Base-by-base conservation (phyloP, 92 coral and sea anemone species). In the Galaxea fascicularis region DNA sequence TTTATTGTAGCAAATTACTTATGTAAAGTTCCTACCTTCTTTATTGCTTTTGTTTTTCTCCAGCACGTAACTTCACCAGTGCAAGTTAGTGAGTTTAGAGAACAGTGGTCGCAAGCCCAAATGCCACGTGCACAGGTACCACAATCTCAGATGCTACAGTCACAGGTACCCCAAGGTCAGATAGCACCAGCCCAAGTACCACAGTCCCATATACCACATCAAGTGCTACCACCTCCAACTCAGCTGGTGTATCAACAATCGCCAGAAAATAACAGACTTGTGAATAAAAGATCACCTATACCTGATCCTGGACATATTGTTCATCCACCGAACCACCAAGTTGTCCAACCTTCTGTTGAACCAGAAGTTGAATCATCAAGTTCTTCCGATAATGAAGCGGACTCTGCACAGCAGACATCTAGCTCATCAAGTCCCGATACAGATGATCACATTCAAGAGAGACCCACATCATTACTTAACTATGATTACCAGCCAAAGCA, bases 51-150 rank as follows among this genome's bases (percentile, higher is more conserved):
- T 44, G 13, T 74, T 8, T 6, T 39, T 41, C n/a, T 22, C 2
- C 13, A 80, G 76, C 85, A 80, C 20, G n/a, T 80, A 3, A 52
- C 65, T 4, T 70, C 76, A 13, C 76, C 85, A 52, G 77, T 68
- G 12, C 85, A 80, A 80, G 85, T 80, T 20, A 70, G 56, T 31
- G 85, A 70, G 68, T 80, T 68, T 17, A 70, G 77, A 53, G 85
- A 80, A n/a, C 77, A 68, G 26, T 80, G 85, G 85, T 66, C 76
- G 3, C 85, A 80, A 68, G 77, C 85, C 53, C 76, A 80, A 80
- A 35, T 68, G 29, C 59, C 72, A 8, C 80, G 17, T 17, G 6
- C 68, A 12, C 82, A 41, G 10, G 67, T 35, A 21, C 52, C 54
- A 16, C 82, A 77, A 41, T 5, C 80, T n/a, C 80, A 76, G 18